These are phyloP conservation scores for Syndactyla subalaris DNA, from an alignment of 2,797 vertebrate genomes.

Conservation along the genomic window DNA sequence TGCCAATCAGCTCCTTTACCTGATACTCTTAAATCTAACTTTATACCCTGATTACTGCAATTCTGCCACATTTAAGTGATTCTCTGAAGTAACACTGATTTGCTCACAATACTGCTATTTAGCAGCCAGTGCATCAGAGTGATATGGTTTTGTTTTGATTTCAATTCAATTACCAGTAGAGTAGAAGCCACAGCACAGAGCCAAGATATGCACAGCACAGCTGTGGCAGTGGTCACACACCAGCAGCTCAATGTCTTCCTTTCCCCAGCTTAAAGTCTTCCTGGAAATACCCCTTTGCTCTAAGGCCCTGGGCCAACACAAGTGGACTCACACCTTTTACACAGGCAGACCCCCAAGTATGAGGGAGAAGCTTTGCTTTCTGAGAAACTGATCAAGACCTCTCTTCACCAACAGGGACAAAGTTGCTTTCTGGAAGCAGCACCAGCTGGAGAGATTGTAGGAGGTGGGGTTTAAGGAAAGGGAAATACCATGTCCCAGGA, in stretches of 20 bases:
- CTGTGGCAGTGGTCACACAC: not conserved
- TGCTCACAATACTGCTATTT: slow-evolving; percentile 43
- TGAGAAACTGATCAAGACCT: not conserved
- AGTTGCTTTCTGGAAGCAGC: not conserved
- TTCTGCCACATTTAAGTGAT: not conserved
- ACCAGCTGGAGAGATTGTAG: not conserved
- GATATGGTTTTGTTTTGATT: not conserved
- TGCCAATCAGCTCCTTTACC: slow-evolving; percentile 10
- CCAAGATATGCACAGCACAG: not conserved
- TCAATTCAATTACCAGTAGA: not conserved
- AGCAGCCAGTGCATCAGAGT: not conserved
- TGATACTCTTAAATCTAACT: not conserved
- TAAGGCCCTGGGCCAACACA: accelerated
- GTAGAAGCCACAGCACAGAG: not conserved
- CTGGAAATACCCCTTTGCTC: not conserved
- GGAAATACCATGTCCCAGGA: not conserved
- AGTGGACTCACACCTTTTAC: accelerated
- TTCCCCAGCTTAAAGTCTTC: not conserved
- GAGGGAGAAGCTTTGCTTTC: not conserved
- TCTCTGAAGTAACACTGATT: slow-evolving; percentile 46
- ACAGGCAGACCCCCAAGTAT: accelerated
- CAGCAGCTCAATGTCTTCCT: not conserved
- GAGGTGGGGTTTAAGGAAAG: not conserved
- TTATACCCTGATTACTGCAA: not conserved
- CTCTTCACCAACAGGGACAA: not conserved